Base-by-base conservation (phyloP, 1,140 invertebrate species). In the Lasioglossum baleicum region DNA sequence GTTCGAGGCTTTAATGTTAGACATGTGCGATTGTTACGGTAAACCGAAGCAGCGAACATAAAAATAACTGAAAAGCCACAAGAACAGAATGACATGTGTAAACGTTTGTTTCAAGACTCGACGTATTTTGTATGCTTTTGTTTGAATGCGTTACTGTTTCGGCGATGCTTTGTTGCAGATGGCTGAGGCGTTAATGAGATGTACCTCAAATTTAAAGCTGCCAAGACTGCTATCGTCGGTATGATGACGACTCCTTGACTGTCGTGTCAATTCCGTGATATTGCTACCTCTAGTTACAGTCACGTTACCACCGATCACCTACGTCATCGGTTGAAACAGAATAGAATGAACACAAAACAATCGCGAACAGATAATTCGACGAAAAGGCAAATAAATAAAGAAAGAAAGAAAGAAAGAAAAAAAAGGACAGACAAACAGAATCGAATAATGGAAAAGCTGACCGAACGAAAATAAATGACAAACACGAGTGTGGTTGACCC, bases 191-290 rank as follows among this genome's bases (percentile, higher is more conserved):
- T 83, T 68, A 65, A 44, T 53, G 61, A 53, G 74, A 74, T 86
- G 81, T 93, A 95, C 95, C 94, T 96, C 95, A 89, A 95, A 95
- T 90, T 95, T 96, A 86, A 95, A 95, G 91, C 95, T 96, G 88
- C 95, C 95, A 80, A 96, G 91, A 75, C 95, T 95, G 74, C 95
- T 95, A 85, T 96, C 96, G 90, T 96, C 95, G 4, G 95, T 96
- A 85, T 95, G 94, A 84, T 95, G 95, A 72, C 95, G 93, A 74
- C 92, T 94, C 81, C 95, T 93, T 31, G 91, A 90, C 81, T 94
- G 92, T 69, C 90, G 89, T 70, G 90, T 90, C 78, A 93, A 92
- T 85, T 93, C 93, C 84, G 92, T 93, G 74, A 90, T 85, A 90
- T 90, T 92, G 83, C 86, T 90, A 87, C 90, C 89, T 87, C 92